Conservation (phyloP, 1,140 invertebrate genomes). For the Caenorhabditis latens region DNA sequence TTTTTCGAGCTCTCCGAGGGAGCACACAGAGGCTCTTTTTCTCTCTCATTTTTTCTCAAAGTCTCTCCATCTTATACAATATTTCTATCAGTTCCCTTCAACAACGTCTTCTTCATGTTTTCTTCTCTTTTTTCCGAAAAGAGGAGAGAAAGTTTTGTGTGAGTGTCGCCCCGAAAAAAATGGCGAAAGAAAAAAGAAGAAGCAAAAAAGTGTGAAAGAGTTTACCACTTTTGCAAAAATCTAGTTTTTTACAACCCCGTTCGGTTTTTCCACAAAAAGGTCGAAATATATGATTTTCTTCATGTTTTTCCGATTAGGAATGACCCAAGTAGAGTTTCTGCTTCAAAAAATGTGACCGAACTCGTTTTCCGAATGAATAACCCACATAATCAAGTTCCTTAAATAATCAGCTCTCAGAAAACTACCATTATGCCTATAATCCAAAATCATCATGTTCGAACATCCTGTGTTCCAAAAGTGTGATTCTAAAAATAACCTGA, state of each 20-base stretch:
- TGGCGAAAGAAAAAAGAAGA: constrained; percentile 1
- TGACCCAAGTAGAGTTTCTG: too few relatives aligned
- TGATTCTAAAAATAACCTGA: too few relatives aligned
- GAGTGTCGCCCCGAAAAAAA: neutral
- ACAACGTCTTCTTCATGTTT: constrained; percentile 22
- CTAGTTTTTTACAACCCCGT: neutral
- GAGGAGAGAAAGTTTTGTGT: constrained; percentile 30
- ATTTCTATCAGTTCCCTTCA: neutral
- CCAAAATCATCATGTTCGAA: too few relatives aligned
- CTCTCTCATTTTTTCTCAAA: neutral
- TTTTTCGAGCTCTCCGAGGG: neutral
- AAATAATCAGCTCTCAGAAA: too few relatives aligned
- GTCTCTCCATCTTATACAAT: neutral
- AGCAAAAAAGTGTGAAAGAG: constrained; percentile 4
- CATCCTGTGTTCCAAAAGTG: too few relatives aligned
- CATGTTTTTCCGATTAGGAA: too few relatives aligned
- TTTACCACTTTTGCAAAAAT: neutral
- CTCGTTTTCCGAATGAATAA: too few relatives aligned
- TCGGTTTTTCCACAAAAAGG: too few relatives aligned
- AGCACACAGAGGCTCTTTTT: neutral
- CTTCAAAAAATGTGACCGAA: too few relatives aligned
- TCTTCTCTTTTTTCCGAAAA: neutral
- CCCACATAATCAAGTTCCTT: too few relatives aligned
- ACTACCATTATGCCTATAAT: too few relatives aligned
- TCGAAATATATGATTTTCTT: too few relatives aligned